phyloP scores from a whole-genome alignment of 2,888 invertebrate species.

The Spilarctia lutea region DNA sequence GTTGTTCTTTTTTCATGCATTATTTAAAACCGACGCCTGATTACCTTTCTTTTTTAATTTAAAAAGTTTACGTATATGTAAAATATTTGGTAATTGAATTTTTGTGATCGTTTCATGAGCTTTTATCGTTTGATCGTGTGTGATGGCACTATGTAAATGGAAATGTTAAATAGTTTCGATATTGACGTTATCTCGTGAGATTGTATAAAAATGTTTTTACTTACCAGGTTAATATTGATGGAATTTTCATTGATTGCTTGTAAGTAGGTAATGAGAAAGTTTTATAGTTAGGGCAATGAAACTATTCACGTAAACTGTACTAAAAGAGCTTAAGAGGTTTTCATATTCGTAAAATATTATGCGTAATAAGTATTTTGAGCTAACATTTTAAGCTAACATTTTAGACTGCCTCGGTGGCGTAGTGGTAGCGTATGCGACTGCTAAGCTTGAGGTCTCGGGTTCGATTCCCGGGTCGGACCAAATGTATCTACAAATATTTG shows the following conservation, averaged over 20 bases:
- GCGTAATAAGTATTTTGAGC: too few species aligned
- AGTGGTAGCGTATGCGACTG: too few species aligned
- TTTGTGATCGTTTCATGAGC: slow-evolving; percentile 64
- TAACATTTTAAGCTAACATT: too few species aligned
- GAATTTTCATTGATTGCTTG: slow-evolving; percentile 40
- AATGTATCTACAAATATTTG: too few species aligned
- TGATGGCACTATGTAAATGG: slow-evolving; percentile 38
- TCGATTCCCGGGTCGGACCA: too few species aligned
- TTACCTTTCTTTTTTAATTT: slow-evolving; percentile 79
- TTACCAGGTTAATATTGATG: slow-evolving; percentile 41
- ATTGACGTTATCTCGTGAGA: slow-evolving; percentile 28
- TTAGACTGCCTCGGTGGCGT: too few species aligned
- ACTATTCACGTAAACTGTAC: neutral
- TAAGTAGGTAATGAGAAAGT: slow-evolving; percentile 16
- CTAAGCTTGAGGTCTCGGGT: too few species aligned
- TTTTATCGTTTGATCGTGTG: slow-evolving; percentile 44
- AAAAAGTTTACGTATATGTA: slow-evolving; percentile 54
- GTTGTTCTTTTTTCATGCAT: slow-evolving; percentile 60
- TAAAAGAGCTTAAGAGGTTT: neutral
- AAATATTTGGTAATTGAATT: slow-evolving; percentile 74
- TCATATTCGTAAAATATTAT: too few species aligned
- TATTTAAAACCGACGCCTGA: slow-evolving; percentile 69
- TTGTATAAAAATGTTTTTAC: slow-evolving; percentile 44
- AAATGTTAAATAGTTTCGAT: slow-evolving; percentile 33
- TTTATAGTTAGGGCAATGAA: slow-evolving; percentile 1